Evolutionary conservation across 2,888 invertebrate species (phyloP).

Genomic region (Eilema caniola): DNA sequence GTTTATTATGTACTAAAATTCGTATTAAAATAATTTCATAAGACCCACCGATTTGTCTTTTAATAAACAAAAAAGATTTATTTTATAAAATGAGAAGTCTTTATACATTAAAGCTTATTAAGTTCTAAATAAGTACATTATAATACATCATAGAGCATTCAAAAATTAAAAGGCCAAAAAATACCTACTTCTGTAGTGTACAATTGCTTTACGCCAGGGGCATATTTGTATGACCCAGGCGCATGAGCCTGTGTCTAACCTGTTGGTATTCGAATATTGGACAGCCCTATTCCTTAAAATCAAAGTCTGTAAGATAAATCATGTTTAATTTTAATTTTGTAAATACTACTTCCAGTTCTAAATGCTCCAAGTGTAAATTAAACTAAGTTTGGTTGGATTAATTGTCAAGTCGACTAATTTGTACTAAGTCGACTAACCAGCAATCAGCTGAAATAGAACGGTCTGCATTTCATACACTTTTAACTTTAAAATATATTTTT

Average conservation of each 20-base stretch:
- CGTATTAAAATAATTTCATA: conserved; percentile 63
- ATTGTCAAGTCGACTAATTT: background rate
- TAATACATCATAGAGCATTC: conserved; percentile 12
- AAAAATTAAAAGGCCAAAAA: conserved; percentile 10
- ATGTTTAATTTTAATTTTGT: background rate
- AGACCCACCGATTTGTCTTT: conserved; percentile 56
- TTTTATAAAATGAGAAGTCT: conserved; percentile 58
- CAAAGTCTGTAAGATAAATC: background rate
- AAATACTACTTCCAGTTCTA: background rate
- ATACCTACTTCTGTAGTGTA: too few relatives aligned
- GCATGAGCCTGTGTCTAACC: too few relatives aligned
- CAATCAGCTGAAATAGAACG: background rate
- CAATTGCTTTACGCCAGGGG: too few relatives aligned
- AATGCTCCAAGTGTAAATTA: background rate
- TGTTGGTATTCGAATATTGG: too few relatives aligned
- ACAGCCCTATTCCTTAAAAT: too few relatives aligned
- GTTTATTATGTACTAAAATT: conserved; percentile 51
- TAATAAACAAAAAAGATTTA: conserved; percentile 35
- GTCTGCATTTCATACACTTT: background rate
- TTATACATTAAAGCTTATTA: conserved; percentile 64
- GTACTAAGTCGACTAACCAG: background rate
- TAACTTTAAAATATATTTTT: background rate
- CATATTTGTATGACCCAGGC: too few relatives aligned
- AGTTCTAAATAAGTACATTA: conserved; percentile 40
- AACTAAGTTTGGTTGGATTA: background rate